Evolutionary conservation across 2,113 vertebrate genomes (phyloP).

Genomic region (Antennarius striatus): DNA sequence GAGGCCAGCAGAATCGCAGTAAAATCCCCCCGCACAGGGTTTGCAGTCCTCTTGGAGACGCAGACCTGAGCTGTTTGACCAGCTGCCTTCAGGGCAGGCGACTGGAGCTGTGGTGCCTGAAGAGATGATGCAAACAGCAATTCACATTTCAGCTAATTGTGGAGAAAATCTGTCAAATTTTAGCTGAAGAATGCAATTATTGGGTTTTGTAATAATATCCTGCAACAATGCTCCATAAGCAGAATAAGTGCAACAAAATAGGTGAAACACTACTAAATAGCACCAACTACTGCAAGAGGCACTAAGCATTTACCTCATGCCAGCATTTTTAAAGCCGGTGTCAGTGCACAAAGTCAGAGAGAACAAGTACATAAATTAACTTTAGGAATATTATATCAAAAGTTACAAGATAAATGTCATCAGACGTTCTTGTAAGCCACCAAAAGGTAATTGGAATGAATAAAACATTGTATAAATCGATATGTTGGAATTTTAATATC

Average conservation of each 20-base stretch:
- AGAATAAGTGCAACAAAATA: conserved; percentile 9
- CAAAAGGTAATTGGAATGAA: conserved; percentile 57
- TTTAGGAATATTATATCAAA: conserved; percentile 22
- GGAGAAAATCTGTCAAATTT: not conserved
- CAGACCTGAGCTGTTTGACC: conserved; percentile 80
- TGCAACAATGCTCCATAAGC: not conserved
- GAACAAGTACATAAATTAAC: conserved; percentile 39
- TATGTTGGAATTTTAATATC: conserved; percentile 31
- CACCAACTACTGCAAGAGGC: not conserved
- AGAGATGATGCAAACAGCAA: conserved; percentile 9
- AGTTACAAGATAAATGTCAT: conserved; percentile 49
- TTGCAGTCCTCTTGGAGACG: conserved; percentile 71
- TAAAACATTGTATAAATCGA: conserved; percentile 53
- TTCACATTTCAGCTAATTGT: not conserved
- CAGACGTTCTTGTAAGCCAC: conserved; percentile 37
- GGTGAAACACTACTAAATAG: not conserved
- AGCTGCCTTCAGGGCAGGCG: conserved; percentile 83
- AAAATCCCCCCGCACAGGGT: conserved; percentile 80
- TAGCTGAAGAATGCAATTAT: conserved; percentile 6
- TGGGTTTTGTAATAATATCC: not conserved
- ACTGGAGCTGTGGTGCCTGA: conserved; percentile 78
- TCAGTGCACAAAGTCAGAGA: conserved; percentile 25
- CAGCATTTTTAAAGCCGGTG: conserved; percentile 23
- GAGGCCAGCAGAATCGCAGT: conserved; percentile 77
- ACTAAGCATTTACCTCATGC: conserved; percentile 17